Conservation (phyloP, 1,140 invertebrate genomes). For the Calliopsis andreniformis region DNA sequence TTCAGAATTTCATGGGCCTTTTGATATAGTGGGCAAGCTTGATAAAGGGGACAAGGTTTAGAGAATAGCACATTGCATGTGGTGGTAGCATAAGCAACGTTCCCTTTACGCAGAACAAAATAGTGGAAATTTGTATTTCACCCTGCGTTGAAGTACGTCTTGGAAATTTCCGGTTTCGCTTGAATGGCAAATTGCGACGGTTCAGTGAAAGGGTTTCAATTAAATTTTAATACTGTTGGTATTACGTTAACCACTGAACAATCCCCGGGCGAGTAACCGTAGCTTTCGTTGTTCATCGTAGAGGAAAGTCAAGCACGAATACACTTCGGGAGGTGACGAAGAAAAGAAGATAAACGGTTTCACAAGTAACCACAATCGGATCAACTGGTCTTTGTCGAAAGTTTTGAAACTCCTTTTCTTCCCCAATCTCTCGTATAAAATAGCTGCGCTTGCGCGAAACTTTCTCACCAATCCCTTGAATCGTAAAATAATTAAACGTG, state of each 20-base stretch:
- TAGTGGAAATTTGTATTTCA: constrained; percentile 24
- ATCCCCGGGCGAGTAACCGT: constrained; percentile 28
- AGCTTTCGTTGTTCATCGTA: constrained; percentile 45
- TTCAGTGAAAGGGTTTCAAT: constrained; percentile 45
- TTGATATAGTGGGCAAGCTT: no score
- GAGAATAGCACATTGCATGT: no score
- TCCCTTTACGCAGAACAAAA: no score
- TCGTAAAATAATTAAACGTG: no score
- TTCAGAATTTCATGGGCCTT: no score
- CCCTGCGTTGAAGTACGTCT: neutral
- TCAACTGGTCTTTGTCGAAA: constrained; percentile 36
- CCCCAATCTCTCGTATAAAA: no score
- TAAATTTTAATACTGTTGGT: constrained; percentile 55
- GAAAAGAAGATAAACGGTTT: constrained; percentile 51
- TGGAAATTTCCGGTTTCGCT: constrained; percentile 15
- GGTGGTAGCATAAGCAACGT: no score
- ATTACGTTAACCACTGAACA: constrained; percentile 51
- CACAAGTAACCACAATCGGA: constrained; percentile 29
- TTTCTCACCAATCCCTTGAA: no score
- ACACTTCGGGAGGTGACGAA: constrained; percentile 40
- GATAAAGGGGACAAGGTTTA: no score
- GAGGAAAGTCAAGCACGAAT: constrained; percentile 48
- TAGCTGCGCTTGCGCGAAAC: no score
- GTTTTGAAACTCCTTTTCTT: no score
- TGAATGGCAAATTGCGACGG: constrained; percentile 28